Evolutionary conservation across 2,113 vertebrate genomes (phyloP).

Genomic region (Platichthys stellatus): DNA sequence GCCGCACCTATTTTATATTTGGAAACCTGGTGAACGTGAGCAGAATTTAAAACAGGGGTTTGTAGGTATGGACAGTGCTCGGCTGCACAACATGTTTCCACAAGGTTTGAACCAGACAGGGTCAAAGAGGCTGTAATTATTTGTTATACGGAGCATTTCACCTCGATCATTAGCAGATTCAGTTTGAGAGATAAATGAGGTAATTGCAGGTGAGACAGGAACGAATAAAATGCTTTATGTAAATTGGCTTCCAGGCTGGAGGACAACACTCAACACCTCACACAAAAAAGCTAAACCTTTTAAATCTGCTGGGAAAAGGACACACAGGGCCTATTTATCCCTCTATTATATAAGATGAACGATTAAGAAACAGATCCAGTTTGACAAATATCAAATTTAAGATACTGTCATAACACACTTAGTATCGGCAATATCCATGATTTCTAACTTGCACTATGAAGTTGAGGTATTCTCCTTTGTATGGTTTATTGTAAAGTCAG

Average conservation of each 20-base stretch:
- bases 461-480: too few species aligned
- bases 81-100: conserved; percentile 24
- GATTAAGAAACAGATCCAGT: too few species aligned
- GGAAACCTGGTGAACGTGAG: not conserved
- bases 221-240: too few species aligned
- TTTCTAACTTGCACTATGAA: too few species aligned
- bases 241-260: too few species aligned
- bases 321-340: not conserved
- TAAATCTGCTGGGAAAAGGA: too few species aligned
- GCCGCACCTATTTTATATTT: not conserved
- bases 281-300: too few species aligned
- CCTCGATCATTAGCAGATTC: conserved; percentile 1
- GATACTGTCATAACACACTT: not conserved
- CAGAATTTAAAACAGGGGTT: conserved; percentile 13
- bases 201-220: too few species aligned
- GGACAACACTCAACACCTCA: too few species aligned
- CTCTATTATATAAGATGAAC: not conserved
- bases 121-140: conserved; percentile 32
- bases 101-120: conserved; percentile 12
- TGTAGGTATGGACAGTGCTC: conserved; percentile 8
- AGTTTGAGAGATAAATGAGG: not conserved
- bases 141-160: conserved; percentile 3
- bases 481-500: not conserved
- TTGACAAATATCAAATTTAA: not conserved
- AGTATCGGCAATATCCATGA: too few species aligned